These are phyloP conservation scores for Pangasius djambal DNA, from an alignment of 2,797 vertebrate genomes.

Conservation along the genomic window DNA sequence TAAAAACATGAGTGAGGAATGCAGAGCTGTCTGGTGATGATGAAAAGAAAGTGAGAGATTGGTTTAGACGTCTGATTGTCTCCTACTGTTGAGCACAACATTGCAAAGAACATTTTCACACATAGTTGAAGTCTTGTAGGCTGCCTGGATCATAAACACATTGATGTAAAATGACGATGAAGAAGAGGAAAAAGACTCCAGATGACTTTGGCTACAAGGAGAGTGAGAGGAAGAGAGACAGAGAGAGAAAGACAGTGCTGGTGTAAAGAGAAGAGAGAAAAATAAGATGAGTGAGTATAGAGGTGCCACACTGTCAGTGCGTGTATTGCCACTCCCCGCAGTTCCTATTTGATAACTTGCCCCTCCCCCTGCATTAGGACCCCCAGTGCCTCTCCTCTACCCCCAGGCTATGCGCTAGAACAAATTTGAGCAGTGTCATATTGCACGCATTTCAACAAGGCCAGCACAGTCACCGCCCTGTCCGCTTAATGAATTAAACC, in stretches of 20 bases:
- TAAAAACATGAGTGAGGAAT: neutral
- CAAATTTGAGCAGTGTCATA: slow-evolving; percentile 84
- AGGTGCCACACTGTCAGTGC: slow-evolving; percentile 48
- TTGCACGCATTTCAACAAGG: slow-evolving; percentile 77
- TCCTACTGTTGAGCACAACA: neutral
- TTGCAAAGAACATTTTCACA: neutral
- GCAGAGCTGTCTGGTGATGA: neutral
- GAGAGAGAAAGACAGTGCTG: neutral
- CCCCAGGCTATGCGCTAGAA: slow-evolving; percentile 76
- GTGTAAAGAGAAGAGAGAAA: slow-evolving; percentile 16
- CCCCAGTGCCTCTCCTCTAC: slow-evolving; percentile 38
- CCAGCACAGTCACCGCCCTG: slow-evolving; percentile 71
- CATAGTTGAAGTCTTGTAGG: neutral
- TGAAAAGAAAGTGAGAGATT: neutral
- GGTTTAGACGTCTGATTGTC: neutral
- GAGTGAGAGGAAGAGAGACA: neutral
- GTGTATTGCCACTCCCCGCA: slow-evolving; percentile 64
- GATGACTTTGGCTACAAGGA: neutral
- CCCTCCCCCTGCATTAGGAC: slow-evolving; percentile 77
- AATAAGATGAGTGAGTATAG: slow-evolving; percentile 44
- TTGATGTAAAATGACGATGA: neutral
- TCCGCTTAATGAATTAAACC: slow-evolving; percentile 82
- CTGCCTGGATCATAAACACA: neutral
- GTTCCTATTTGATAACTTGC: slow-evolving; percentile 76
- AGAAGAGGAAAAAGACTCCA: neutral